Base-by-base conservation (phyloP, 2,888 invertebrate genomes). In the Leptinotarsa haldemani region DNA sequence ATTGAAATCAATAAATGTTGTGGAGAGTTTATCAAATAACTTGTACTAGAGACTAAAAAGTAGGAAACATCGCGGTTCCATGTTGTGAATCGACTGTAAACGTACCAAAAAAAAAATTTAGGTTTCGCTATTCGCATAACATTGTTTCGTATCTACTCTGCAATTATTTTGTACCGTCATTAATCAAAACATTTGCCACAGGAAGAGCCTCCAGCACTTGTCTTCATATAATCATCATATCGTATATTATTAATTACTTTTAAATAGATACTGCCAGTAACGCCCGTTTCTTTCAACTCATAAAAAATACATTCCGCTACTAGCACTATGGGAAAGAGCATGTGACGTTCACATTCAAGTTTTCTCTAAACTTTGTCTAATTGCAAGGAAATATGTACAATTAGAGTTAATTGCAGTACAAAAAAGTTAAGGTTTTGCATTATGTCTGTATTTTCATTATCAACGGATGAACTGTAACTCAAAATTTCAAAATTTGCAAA, bases 141-240 rank as follows among this genome's bases (percentile, higher is more conserved):
- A 76, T 73, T 73, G 63, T 70, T 5, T 40, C 46, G 58, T 56
- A 46, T 58, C 22, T 63, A 48, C 58, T 58, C 47, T 63, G 69
- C 61, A 63, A 69, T 69, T 69, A 58, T 61, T 61, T 13, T 9
- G 48, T 69, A 61, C 61, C 47, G 30, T 40, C 58, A 69, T 69
- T 69, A 61, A 40, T 69, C n/a, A 56, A 58, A 46, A 47, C 30
- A 61, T 69, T 47, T 61, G 46, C 48, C 61, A 48, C 22, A 22
- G 61, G 25, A 30, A 22, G 30, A 56, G 50, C 61, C 61, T 40
- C 22, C 56, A 48, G 65, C 50, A 4, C 20, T 40, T 20, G 46
- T 47, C 65, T 20, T 56, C 46, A 48, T 65, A 20, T 65, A 65
- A 47, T 65, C 48, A 65, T 16, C 20, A 47, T 48, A 65, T 66